Conservation (phyloP, 2,797 vertebrate species). For the Corythornis leucogaster region DNA sequence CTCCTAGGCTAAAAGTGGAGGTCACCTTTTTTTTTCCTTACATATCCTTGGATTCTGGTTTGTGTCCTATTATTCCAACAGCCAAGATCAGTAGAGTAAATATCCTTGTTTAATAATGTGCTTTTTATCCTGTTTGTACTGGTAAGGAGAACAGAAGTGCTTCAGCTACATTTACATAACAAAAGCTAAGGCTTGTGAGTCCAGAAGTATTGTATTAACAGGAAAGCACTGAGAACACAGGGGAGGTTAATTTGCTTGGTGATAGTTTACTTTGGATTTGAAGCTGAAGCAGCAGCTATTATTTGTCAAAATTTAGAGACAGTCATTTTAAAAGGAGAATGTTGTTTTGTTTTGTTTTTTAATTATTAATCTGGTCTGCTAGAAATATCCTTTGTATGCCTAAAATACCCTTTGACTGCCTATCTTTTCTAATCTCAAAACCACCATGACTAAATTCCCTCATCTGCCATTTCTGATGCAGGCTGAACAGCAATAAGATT, state of each 20-base stretch:
- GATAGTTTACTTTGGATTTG: neutral
- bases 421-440: neutral
- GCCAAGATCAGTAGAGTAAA: neutral
- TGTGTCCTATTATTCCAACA: neutral
- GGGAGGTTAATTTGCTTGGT: constrained; percentile 6
- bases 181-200: neutral
- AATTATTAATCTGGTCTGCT: neutral
- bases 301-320: neutral
- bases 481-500: neutral
- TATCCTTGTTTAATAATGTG: neutral
- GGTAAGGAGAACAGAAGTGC: neutral
- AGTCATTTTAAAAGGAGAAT: neutral
- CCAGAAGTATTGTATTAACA: neutral
- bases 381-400: neutral
- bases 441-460: neutral
- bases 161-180: neutral
- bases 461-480: neutral
- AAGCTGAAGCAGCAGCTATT: neutral
- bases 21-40: neutral
- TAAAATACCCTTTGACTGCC: neutral
- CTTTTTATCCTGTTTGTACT: neutral
- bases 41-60: neutral
- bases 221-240: neutral
- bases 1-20: neutral
- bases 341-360: neutral